Percentiles rank a stretch among this genome's conserved stretches.
Conservation (phyloP, 2,888 invertebrate genomes). For the Eupeodes luniger region DNA sequence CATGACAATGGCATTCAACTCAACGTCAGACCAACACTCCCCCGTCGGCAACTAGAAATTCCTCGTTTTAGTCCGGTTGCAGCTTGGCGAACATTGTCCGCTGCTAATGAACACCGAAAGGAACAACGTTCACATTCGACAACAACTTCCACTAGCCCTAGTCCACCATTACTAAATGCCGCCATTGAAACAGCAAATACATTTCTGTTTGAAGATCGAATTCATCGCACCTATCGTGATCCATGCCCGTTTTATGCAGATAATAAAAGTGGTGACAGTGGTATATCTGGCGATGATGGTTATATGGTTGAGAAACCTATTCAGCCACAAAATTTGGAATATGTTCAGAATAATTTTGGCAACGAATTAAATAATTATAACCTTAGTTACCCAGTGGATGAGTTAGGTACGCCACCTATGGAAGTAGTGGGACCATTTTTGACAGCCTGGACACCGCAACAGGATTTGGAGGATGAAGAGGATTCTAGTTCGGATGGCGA, state of each 20-base stretch:
- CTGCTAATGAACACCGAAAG: conserved; percentile 78
- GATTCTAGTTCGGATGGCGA: conserved; percentile 78
- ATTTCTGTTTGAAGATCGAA: conserved; percentile 84
- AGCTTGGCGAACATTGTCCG: conserved; percentile 90
- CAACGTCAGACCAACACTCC: conserved; percentile 90
- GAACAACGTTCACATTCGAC: not conserved
- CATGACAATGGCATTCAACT: conserved; percentile 88
- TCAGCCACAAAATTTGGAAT: conserved; percentile 41
- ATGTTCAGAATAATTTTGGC: conserved; percentile 15
- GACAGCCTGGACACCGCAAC: conserved; percentile 92
- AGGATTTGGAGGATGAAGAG: conserved; percentile 92
- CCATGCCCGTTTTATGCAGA: conserved; percentile 84
- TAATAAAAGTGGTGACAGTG: conserved; percentile 93
- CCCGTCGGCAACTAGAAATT: conserved; percentile 90
- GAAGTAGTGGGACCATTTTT: conserved; percentile 75
- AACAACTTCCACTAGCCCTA: not conserved
- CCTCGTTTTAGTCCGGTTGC: conserved; percentile 93
- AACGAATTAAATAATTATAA: conserved; percentile 41
- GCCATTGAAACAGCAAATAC: conserved; percentile 60
- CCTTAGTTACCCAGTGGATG: not conserved
- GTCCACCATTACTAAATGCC: not conserved
- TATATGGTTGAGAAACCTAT: conserved; percentile 63
- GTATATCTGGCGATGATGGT: conserved; percentile 90
- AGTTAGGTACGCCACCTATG: conserved; percentile 27
- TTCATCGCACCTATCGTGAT: conserved; percentile 85